A percentile compares a stretch with the other conserved stretches of the same genome.
Evolutionary conservation across 2,797 vertebrate genomes (phyloP).

Genomic region (Botia kubotai): DNA sequence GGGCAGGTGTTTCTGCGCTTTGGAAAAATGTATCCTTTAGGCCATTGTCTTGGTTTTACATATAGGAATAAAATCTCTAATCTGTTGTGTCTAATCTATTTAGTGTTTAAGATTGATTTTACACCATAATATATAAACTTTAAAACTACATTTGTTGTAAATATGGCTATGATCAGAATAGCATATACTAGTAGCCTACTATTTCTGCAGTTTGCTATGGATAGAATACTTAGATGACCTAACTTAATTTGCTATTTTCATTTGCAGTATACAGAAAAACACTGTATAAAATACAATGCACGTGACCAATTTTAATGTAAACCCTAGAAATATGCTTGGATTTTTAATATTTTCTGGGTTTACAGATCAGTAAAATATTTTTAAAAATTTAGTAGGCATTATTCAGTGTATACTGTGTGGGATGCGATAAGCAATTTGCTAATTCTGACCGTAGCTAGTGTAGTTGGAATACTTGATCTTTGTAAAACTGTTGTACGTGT

Average conservation of each 20-base stretch:
- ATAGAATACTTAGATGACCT: no score
- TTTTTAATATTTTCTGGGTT: not conserved
- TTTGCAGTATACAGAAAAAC: not conserved
- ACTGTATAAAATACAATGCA: not conserved
- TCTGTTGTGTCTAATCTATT: conserved; percentile 30
- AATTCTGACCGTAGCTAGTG: conserved; percentile 14
- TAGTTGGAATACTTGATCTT: conserved; percentile 2
- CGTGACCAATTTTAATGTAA: not conserved
- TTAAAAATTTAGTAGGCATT: not conserved
- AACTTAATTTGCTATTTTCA: not conserved
- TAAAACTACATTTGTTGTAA: conserved; percentile 3
- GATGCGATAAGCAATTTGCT: not conserved
- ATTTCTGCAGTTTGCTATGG: not conserved
- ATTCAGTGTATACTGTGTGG: not conserved
- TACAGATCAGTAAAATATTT: not conserved
- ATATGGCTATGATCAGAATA: conserved; percentile 20
- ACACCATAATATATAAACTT: conserved; percentile 11
- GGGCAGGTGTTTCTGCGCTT: conserved; percentile 6
- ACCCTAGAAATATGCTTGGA: no score
- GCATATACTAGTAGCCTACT: conserved; percentile 15
- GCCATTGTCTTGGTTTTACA: conserved; percentile 1
- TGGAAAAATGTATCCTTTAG: conserved; percentile 12
- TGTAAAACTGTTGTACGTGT: conserved; percentile 40
- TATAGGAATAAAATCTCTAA: conserved; percentile 10
- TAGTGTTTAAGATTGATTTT: not conserved